phyloP scores from a whole-genome alignment of 2,797 vertebrate species.

The Acrossocheilus fasciatus region DNA sequence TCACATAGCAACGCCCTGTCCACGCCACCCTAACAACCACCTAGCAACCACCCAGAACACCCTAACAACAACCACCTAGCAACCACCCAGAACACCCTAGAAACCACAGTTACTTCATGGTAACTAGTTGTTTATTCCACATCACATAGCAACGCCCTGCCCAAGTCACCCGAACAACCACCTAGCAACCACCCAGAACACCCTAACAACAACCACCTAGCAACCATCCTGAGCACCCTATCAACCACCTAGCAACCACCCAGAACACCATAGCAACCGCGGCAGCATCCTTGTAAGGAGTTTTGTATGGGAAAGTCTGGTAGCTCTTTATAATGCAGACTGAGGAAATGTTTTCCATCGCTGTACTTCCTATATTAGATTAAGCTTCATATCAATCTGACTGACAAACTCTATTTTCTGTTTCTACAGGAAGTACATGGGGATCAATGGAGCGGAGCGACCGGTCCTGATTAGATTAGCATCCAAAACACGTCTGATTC shows the following conservation, averaged over 20 bases:
- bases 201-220: too few relatives aligned
- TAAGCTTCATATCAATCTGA: neutral
- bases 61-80: too few relatives aligned
- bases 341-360: neutral
- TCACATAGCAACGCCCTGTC: too few relatives aligned
- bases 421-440: neutral
- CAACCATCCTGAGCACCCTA: too few relatives aligned
- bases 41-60: neutral
- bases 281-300: neutral
- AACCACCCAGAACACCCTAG: neutral
- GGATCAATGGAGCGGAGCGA: neutral
- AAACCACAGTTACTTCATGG: neutral
- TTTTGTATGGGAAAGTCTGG: neutral
- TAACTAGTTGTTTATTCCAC: too few relatives aligned
- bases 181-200: too few relatives aligned
- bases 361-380: slow-evolving; percentile 13
- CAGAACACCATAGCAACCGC: neutral
- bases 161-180: too few relatives aligned
- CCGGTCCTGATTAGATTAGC: neutral
- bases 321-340: neutral
- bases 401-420: neutral
- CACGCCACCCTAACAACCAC: too few relatives aligned
- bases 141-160: too few relatives aligned
- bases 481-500: neutral
- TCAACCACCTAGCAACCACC: too few relatives aligned